Conservation (phyloP, 2,888 invertebrate species). For the Eupithecia inturbata region DNA sequence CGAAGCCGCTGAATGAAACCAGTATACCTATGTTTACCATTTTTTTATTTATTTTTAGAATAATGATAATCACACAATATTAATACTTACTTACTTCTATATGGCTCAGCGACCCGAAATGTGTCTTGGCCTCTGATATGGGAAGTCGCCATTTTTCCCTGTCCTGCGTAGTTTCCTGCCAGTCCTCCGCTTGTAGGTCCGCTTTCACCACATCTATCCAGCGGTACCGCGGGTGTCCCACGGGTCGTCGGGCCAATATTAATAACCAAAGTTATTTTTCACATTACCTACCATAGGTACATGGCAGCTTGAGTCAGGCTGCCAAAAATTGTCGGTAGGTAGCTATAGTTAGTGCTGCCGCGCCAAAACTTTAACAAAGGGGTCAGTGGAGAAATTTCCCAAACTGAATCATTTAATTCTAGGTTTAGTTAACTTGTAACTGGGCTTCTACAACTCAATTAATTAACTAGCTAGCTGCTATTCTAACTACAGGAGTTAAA, state of each 20-base stretch:
- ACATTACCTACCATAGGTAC: no score
- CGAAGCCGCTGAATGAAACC: not conserved
- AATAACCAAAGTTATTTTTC: not conserved
- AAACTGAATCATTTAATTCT: slow-evolving; percentile 27
- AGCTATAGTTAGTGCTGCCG: not conserved
- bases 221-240: no score
- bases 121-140: no score
- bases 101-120: no score
- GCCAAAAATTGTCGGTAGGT: not conserved
- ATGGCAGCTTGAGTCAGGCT: not conserved
- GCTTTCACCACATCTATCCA: no score
- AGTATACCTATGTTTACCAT: no score
- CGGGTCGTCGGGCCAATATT: no score
- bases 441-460: slow-evolving; percentile 19
- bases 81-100: no score
- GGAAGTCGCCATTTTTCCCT: no score
- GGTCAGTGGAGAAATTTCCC: not conserved
- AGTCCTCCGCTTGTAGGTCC: no score
- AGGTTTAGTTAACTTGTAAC: slow-evolving; percentile 27
- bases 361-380: slow-evolving; percentile 28
- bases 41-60: no score
- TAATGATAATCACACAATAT: not conserved
- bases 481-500: slow-evolving; percentile 13
- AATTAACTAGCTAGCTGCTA: not conserved
- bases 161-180: no score